Evolutionary conservation across 2,888 invertebrate species (phyloP).

Genomic region (Pyrrhosoma nymphula): DNA sequence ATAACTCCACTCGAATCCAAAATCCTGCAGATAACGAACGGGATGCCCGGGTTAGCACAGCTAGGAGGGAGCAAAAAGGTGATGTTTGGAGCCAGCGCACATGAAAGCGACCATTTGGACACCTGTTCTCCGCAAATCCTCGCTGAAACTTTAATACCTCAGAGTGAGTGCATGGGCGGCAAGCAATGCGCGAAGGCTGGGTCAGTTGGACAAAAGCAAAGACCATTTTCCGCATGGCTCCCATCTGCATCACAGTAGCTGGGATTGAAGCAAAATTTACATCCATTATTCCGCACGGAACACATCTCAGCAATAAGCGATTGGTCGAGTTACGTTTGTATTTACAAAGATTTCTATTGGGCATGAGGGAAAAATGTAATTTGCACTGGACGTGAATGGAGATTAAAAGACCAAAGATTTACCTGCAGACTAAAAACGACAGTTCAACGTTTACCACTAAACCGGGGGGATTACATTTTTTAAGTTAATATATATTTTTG

Average conservation of each 20-base stretch:
- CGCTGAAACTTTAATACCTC: constrained; percentile 2
- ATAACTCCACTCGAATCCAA: background rate
- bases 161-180: background rate
- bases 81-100: background rate
- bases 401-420: too few relatives aligned
- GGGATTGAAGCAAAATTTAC: background rate
- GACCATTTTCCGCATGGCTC: too few relatives aligned
- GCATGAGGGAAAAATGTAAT: background rate
- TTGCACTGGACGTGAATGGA: too few relatives aligned
- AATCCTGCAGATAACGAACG: background rate
- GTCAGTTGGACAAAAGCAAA: background rate
- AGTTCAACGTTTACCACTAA: too few relatives aligned
- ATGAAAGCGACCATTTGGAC: background rate
- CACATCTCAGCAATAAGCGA: background rate
- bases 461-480: too few relatives aligned
- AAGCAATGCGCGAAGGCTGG: background rate
- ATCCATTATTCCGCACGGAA: background rate
- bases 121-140: background rate
- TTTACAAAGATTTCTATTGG: too few relatives aligned
- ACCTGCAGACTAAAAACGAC: background rate
- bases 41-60: background rate
- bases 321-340: background rate
- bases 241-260: background rate
- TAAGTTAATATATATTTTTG: too few relatives aligned
- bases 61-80: background rate